These are phyloP conservation scores for Pomacea canaliculata DNA, from an alignment of 2,888 invertebrate genomes.

Conservation along the genomic window DNA sequence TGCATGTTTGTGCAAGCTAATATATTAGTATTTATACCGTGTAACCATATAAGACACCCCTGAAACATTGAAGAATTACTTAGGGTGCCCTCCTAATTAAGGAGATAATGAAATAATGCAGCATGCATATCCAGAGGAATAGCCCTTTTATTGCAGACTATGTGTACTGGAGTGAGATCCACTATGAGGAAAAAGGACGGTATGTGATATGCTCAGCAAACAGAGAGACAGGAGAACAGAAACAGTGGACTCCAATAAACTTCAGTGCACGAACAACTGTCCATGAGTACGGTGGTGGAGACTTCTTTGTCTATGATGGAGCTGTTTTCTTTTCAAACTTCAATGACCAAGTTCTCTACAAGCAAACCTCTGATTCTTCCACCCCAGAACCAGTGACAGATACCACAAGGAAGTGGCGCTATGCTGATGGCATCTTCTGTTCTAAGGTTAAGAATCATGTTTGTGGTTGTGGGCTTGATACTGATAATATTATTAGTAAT, in stretches of 20 bases:
- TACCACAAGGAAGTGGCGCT: conserved; percentile 50
- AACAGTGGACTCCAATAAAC: conserved; percentile 57
- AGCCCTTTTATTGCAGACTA: conserved; percentile 36
- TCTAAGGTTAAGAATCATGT: conserved; percentile 42
- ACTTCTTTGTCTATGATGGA: conserved; percentile 59
- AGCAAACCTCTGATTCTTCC: conserved; percentile 45
- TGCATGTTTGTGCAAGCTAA: too few relatives aligned
- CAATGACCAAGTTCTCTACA: conserved; percentile 62
- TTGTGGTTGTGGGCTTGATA: not conserved
- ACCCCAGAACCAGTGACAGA: conserved; percentile 53
- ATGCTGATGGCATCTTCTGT: conserved; percentile 57
- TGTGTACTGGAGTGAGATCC: conserved; percentile 65
- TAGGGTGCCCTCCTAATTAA: too few relatives aligned
- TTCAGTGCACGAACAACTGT: conserved; percentile 66
- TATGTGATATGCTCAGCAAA: conserved; percentile 60
- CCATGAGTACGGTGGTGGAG: conserved; percentile 71
- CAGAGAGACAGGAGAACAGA: conserved; percentile 33
- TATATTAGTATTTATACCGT: too few relatives aligned
- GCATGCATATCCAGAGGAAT: too few relatives aligned
- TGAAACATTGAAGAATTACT: too few relatives aligned
- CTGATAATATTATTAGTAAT: not conserved
- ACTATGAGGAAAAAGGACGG: conserved; percentile 62
- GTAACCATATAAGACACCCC: too few relatives aligned
- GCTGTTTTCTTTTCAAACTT: conserved; percentile 66
- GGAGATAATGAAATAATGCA: too few relatives aligned